Evolutionary conservation across 2,888 invertebrate species (phyloP), one percentile per base, ranked within the genome.

Genomic region (Euclidia mi): DNA sequence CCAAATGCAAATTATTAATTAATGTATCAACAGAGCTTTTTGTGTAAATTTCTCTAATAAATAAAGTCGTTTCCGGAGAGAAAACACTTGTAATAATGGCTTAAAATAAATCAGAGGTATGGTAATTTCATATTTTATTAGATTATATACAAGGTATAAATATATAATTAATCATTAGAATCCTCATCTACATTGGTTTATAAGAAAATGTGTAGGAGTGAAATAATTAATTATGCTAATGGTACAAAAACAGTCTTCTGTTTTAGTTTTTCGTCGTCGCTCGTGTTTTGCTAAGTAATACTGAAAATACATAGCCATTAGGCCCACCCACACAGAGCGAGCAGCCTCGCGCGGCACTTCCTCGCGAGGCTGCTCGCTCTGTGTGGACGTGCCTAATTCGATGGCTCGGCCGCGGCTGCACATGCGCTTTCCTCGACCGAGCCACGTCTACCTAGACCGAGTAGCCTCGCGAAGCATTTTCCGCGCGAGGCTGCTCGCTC

Each of bases 1-100:
- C 28, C 3, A 20, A 17, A 12, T 4, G 15, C 15, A 28, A 56
- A 46, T 57, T 25, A 25, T 25, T 51, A 43, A 58, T 52, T 35
- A 57, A 10, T 11, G 1, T 41, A 43, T 40, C n/a, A 47, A 50
- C 48, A 31, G 15, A 42, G 1, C 38, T 20, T 49, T 41, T 42
- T 25, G 0, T 25, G 40, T 42, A 0, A 51, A 38, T 69, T 60
- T 58, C 60, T 57, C 52, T 43, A n/a, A 63, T 63, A 28, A 70
- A 66, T 48, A 12, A 60, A 48, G 17, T 37, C 3, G 14, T 51
- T 51, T 51, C 15, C 15, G 34, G 15, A 43, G 12, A 37, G 35
- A 51, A 61, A 44, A 51, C 35, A 31, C 2, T 20, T 31, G 12
- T 17, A 47, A 40, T 56, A 31, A 48, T 53, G 15, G 35, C 35